These are phyloP conservation scores for Phaethornis superciliosus DNA, from an alignment of 2,113 vertebrate species.

Conservation along the genomic window DNA sequence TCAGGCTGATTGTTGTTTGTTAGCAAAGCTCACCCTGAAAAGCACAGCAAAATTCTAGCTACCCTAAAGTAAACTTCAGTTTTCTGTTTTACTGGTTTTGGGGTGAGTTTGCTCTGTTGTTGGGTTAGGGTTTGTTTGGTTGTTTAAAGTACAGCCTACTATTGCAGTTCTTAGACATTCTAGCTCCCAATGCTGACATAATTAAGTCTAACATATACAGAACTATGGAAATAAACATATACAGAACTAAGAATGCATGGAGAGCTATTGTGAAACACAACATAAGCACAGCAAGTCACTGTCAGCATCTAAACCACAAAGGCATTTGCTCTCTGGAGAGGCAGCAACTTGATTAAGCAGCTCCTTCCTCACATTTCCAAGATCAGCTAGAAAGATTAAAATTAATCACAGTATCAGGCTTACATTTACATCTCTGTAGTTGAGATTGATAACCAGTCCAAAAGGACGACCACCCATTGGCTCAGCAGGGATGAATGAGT, in stretches of 20 bases:
- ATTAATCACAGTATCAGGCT: neutral
- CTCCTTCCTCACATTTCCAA: neutral
- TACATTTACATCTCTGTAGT: constrained; percentile 93
- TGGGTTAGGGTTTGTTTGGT: too few species aligned
- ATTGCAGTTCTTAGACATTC: neutral
- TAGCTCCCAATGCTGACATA: neutral
- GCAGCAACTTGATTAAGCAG: neutral
- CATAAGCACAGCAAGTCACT: too few species aligned
- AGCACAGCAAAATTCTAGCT: neutral
- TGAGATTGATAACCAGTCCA: constrained; percentile 95
- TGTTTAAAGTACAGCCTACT: neutral
- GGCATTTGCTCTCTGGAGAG: neutral
- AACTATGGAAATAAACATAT: neutral
- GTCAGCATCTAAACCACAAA: neutral
- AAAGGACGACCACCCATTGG: constrained; percentile 97
- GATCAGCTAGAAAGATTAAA: neutral
- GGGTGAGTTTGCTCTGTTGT: too few species aligned
- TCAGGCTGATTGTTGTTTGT: neutral
- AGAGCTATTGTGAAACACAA: neutral
- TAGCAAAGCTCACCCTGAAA: neutral
- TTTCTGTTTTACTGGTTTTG: too few species aligned
- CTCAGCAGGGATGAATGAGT: constrained; percentile 97
- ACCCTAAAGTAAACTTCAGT: neutral
- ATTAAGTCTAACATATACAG: neutral
- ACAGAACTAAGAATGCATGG: neutral